phyloP scores from a whole-genome alignment of 2,797 vertebrate species.

The Neoniphon sammara region DNA sequence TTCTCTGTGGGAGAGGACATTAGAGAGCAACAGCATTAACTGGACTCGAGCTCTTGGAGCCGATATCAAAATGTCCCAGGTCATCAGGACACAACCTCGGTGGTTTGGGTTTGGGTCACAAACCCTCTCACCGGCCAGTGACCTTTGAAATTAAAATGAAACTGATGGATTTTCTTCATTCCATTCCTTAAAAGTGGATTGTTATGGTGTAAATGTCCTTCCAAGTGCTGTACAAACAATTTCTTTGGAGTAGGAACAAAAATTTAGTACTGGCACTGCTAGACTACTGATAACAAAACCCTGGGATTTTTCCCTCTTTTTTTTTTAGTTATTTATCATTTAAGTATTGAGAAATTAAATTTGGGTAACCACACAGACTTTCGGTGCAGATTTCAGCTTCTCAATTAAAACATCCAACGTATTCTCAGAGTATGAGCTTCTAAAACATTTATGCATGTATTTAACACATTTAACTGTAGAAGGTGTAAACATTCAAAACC shows the following conservation, averaged over 20 bases:
- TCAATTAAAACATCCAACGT: too few species aligned
- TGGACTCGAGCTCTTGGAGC: too few species aligned
- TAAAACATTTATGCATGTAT: not conserved
- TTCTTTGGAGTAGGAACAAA: not conserved
- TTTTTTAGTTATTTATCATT: too few species aligned
- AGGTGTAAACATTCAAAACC: constrained; percentile 9
- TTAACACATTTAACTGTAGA: not conserved
- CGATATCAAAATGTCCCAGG: constrained; percentile 1
- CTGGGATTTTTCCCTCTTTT: not conserved
- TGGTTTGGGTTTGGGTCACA: constrained; percentile 37
- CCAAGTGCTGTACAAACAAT: not conserved
- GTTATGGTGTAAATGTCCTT: not conserved
- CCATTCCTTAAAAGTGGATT: too few species aligned
- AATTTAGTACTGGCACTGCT: not conserved
- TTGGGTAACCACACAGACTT: not conserved
- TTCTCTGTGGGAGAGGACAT: constrained; percentile 25
- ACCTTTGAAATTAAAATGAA: constrained; percentile 11
- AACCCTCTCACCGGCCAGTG: constrained; percentile 2
- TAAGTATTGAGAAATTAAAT: not conserved
- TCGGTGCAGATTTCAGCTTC: not conserved
- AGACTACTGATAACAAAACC: not conserved
- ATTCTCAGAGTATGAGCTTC: too few species aligned
- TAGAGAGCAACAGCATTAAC: not conserved
- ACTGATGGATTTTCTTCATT: constrained; percentile 13
- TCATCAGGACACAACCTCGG: constrained; percentile 52